These are phyloP conservation scores for Pinna nobilis DNA, from an alignment of 1,140 invertebrate genomes.

Conservation along the genomic window DNA sequence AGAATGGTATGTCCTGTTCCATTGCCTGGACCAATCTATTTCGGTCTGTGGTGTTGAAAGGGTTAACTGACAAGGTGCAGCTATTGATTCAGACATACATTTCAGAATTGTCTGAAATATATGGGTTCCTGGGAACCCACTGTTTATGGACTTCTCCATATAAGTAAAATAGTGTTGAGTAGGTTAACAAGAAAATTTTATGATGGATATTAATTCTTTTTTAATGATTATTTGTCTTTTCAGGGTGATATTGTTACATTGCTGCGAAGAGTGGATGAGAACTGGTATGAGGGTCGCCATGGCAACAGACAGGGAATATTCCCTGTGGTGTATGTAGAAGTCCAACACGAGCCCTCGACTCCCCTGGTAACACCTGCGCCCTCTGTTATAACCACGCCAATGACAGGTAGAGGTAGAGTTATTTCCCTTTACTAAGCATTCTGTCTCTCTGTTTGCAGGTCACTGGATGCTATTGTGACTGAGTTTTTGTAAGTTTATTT, in stretches of 20 bases:
- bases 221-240: too few relatives aligned
- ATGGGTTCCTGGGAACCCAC: too few relatives aligned
- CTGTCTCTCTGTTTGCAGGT: conserved; percentile 13
- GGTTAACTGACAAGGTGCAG: too few relatives aligned
- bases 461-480: conserved; percentile 10
- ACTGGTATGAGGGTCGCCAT: conserved; percentile 81
- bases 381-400: conserved; percentile 71
- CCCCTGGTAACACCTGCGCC: conserved; percentile 71
- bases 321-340: conserved; percentile 80
- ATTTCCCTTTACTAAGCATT: background rate
- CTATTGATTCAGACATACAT: too few relatives aligned
- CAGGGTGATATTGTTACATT: conserved; percentile 79
- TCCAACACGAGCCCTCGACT: conserved; percentile 76
- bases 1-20: too few relatives aligned
- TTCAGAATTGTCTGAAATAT: too few relatives aligned
- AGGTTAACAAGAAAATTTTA: too few relatives aligned
- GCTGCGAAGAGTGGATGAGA: conserved; percentile 79
- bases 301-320: conserved; percentile 80
- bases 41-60: too few relatives aligned
- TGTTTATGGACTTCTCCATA: too few relatives aligned
- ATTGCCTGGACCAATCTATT: too few relatives aligned
- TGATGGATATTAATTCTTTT: too few relatives aligned
- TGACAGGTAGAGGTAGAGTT: conserved; percentile 64
- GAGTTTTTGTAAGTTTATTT: conserved; percentile 10
- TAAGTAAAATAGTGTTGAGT: too few relatives aligned